A percentile compares a stretch with the other conserved stretches of the same genome.
These are phyloP conservation scores for Bruchidius siliquastri DNA, from an alignment of 2,888 invertebrate species.

Conservation along the genomic window DNA sequence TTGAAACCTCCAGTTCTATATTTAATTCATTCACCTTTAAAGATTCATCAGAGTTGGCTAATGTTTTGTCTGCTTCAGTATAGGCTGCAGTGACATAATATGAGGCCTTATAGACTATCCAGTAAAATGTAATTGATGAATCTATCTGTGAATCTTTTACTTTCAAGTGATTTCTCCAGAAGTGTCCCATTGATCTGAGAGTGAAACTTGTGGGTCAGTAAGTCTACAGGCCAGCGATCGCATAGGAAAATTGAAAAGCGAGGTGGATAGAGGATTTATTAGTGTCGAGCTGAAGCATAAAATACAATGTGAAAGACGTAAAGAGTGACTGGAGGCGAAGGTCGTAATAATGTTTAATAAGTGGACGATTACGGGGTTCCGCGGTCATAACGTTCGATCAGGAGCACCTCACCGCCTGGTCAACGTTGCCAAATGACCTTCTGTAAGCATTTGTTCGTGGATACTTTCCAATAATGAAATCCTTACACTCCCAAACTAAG, in stretches of 20 bases:
- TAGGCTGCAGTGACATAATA: too few species aligned
- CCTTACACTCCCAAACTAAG: too few species aligned
- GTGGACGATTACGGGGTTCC: slow-evolving; percentile 39
- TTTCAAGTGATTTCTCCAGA: slow-evolving; percentile 1
- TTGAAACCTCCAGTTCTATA: too few species aligned
- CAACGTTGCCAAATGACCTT: neutral
- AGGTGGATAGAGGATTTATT: neutral
- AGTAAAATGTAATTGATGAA: too few species aligned
- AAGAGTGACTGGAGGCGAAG: slow-evolving; percentile 17
- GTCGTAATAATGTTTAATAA: slow-evolving; percentile 41
- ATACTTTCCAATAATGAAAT: too few species aligned
- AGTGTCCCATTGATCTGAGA: neutral
- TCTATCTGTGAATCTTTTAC: too few species aligned
- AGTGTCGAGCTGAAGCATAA: neutral
- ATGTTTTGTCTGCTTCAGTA: too few species aligned
- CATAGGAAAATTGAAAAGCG: neutral
- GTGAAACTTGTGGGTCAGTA: neutral
- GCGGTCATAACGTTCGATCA: slow-evolving; percentile 30
- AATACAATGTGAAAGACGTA: neutral
- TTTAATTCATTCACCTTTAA: too few species aligned
- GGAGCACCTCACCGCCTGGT: neutral
- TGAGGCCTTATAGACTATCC: too few species aligned
- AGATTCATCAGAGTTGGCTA: too few species aligned
- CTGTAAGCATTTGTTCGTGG: neutral
- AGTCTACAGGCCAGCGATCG: neutral